Evolutionary conservation across 2,888 invertebrate genomes (phyloP).

Genomic region (Acanthosepion pharaonis): DNA sequence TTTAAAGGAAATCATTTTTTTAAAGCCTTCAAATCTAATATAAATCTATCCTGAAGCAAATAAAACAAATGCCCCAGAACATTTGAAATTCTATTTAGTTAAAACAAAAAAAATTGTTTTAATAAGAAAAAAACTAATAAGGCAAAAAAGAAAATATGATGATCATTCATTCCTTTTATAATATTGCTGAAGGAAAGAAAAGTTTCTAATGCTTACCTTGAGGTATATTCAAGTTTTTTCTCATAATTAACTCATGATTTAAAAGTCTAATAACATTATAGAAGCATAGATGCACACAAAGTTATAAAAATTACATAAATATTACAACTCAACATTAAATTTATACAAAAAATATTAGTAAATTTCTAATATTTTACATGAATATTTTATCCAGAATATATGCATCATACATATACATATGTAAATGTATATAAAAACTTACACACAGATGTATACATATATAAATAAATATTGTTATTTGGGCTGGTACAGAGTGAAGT

Average conservation of each 20-base stretch:
- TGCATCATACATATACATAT: too few species aligned
- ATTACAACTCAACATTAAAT: too few species aligned
- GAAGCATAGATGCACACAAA: not conserved
- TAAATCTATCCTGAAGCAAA: not conserved
- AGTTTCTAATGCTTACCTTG: not conserved
- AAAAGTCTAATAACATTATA: not conserved
- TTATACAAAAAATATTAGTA: too few species aligned
- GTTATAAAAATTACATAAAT: too few species aligned
- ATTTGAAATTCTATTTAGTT: not conserved
- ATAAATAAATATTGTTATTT: too few species aligned
- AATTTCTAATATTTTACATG: too few species aligned
- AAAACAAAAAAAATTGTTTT: not conserved
- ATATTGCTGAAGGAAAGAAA: not conserved
- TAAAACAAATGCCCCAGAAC: not conserved
- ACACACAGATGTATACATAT: too few species aligned
- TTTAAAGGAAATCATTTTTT: conserved; percentile 2
- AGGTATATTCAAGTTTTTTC: not conserved
- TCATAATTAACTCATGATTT: not conserved
- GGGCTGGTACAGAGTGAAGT: too few species aligned
- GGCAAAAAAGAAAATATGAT: not conserved
- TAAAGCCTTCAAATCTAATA: not conserved
- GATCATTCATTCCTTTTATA: not conserved
- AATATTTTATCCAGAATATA: too few species aligned
- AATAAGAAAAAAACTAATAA: not conserved
- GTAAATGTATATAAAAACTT: too few species aligned